These are phyloP conservation scores for Candoia aspera DNA, from an alignment of 2,113 vertebrate species.

Conservation along the genomic window DNA sequence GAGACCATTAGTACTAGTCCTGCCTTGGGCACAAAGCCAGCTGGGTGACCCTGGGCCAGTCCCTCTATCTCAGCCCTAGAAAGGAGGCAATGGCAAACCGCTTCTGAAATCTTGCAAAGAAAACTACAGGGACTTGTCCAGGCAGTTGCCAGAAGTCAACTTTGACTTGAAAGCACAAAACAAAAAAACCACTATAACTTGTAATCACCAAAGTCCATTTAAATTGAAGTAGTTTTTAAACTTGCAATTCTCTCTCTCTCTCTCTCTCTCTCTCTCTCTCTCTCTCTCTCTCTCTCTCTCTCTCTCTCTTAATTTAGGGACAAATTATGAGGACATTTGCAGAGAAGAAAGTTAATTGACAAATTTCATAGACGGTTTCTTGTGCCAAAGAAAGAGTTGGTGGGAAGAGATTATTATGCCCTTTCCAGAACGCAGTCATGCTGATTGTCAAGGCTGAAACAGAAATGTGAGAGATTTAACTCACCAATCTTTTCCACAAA, in stretches of 20 bases:
- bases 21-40: not conserved
- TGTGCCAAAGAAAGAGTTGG: not conserved
- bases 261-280: no score
- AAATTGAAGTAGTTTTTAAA: not conserved
- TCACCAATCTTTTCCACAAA: not conserved
- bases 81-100: not conserved
- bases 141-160: not conserved
- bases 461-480: not conserved
- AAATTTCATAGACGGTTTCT: not conserved
- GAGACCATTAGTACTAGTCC: no score
- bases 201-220: not conserved
- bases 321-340: not conserved
- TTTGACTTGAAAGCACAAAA: not conserved
- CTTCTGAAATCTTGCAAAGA: not conserved
- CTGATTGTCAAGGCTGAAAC: not conserved
- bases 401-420: not conserved
- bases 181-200: not conserved
- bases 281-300: not conserved
- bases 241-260: not conserved
- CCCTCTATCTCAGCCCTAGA: not conserved
- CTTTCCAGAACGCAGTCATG: not conserved
- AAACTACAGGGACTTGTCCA: not conserved
- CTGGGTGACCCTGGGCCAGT: not conserved
- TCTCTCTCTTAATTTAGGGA: not conserved
- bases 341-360: not conserved